phyloP scores from a whole-genome alignment of 1,140 invertebrate species.

The Drosophila parvula region DNA sequence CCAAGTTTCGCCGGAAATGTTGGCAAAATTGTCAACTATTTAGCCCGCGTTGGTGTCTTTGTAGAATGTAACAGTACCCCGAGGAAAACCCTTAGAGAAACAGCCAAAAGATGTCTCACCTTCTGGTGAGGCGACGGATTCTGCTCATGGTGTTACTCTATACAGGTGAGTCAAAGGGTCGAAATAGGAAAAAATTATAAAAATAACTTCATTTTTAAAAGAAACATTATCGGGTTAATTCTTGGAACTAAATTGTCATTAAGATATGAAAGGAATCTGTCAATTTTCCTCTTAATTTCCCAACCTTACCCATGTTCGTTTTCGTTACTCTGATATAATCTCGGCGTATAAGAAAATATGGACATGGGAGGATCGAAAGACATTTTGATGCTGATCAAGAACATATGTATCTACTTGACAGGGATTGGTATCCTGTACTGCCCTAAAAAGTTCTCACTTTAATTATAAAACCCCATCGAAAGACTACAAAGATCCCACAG shows the following conservation, averaged over 20 bases:
- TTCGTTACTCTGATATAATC: no score
- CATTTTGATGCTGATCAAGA: no score
- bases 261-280: background rate
- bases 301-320: no score
- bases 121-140: constrained; percentile 18
- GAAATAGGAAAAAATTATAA: background rate
- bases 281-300: no score
- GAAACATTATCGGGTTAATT: no score
- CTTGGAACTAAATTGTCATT: background rate
- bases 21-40: constrained; percentile 18
- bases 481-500: no score
- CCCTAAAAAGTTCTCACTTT: no score
- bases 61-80: constrained; percentile 22
- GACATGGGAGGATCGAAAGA: no score
- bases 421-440: no score
- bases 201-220: background rate
- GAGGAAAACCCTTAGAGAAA: background rate
- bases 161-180: constrained; percentile 39
- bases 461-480: no score
- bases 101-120: constrained; percentile 38
- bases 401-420: no score
- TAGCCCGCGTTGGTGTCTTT: constrained; percentile 23
- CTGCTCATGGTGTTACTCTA: constrained; percentile 47
- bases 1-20: constrained; percentile 27
- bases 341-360: no score